A percentile compares a stretch with the other conserved stretches of the same genome.
Evolutionary conservation across 2,888 invertebrate genomes (phyloP).

Genomic region (Pachymerium ferrugineum): DNA sequence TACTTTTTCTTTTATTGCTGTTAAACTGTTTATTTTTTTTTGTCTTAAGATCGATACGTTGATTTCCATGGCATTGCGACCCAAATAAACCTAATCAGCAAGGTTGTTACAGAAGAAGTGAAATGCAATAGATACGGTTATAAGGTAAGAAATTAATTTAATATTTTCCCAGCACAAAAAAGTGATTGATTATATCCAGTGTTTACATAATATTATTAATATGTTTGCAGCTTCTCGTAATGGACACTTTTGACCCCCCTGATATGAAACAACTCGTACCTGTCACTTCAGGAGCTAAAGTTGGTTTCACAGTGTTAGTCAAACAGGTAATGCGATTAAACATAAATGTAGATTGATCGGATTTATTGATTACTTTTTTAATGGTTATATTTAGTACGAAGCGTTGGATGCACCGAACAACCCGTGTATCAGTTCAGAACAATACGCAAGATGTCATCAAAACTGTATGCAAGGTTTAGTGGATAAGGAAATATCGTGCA

Average conservation of each 20-base stretch:
- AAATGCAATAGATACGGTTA: neutral
- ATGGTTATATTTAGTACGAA: neutral
- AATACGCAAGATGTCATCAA: neutral
- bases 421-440: neutral
- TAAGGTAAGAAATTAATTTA: neutral
- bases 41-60: neutral
- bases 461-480: neutral
- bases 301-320: conserved; percentile 21
- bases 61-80: conserved; percentile 24
- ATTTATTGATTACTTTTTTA: neutral
- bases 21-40: neutral
- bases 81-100: neutral
- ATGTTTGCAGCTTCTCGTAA: neutral
- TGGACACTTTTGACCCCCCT: neutral
- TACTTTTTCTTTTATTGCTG: neutral
- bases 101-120: neutral
- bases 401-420: conserved; percentile 3
- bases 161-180: neutral
- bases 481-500: neutral
- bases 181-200: neutral
- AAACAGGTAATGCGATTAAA: neutral
- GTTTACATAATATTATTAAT: neutral
- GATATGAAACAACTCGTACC: conserved; percentile 25
- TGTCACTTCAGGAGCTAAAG: conserved; percentile 23
- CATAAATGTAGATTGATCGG: neutral